A percentile compares a stretch with the other conserved stretches of the same genome.
phyloP scores from a whole-genome alignment of 1,140 invertebrate species.

The Tetramorium alpestre region DNA sequence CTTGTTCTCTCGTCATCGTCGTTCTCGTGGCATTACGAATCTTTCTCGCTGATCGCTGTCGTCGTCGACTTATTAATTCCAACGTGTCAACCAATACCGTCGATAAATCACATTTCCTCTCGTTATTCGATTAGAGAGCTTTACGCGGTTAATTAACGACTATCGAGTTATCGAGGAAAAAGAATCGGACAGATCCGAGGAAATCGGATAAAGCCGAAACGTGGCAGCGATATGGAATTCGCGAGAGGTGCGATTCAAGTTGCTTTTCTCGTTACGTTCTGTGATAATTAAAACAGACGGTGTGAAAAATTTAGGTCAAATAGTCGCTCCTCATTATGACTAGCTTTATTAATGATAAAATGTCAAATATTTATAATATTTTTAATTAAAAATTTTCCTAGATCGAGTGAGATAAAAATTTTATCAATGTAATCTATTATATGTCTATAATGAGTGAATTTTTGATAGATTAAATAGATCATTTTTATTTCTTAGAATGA shows the following conservation, averaged over 20 bases:
- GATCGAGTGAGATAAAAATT: neutral
- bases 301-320: constrained; percentile 2
- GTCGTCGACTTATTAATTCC: constrained; percentile 61
- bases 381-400: neutral
- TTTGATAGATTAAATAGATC: neutral
- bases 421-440: neutral
- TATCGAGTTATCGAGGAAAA: constrained; percentile 43
- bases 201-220: constrained; percentile 37
- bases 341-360: neutral
- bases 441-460: neutral
- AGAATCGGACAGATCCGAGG: constrained; percentile 1
- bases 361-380: constrained; percentile 30
- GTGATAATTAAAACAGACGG: neutral
- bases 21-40: constrained; percentile 36
- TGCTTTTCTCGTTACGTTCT: neutral
- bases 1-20: neutral
- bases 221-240: neutral
- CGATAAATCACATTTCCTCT: constrained; percentile 63
- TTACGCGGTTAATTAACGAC: constrained; percentile 61
- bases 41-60: constrained; percentile 26
- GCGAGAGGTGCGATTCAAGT: neutral
- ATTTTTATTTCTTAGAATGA: neutral
- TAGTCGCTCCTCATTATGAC: neutral
- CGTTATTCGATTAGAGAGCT: constrained; percentile 62
- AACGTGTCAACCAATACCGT: constrained; percentile 22